Evolutionary conservation across 1,140 invertebrate genomes (phyloP), one percentile per base, ranked within the genome.

Genomic region (Drosophila pandora): DNA sequence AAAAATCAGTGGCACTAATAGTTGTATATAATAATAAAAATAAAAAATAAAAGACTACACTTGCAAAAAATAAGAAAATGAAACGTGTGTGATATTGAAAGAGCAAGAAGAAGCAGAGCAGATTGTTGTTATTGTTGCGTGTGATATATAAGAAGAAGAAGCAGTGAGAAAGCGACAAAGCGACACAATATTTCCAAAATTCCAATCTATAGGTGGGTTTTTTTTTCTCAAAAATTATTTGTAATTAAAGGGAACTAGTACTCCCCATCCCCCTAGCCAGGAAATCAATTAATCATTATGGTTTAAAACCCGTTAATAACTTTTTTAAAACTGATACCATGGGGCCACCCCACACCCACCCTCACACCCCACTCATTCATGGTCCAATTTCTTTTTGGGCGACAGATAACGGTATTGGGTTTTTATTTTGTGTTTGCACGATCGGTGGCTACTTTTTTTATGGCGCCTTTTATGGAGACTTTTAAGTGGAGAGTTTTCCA

Each of bases 61-160:
- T 60, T 2, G 10, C 8, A 32, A 70, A 74, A 79, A 60, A 53
- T 25, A 57, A 71, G 71, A 81, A 79, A 79, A 83, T 88, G 78
- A 85, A 85, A 85, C 82, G 83, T 87, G 83, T 87, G 83, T 87
- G 83, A 87, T 88, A 88, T 88, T 78, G 77, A 79, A 79, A 67
- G 67, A 88, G 79, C 55, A 67, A 71, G 82, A 69, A 65, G 67
- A 49, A 80, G 72, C 65, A 72, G 69, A 69, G 67, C 25, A 32
- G 56, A 43, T 65, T 59, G 47, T 28, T 17, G 17, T 56, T 57
- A 47, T 63, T 56, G 61, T 71, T 71, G 53, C 73, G 48, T 59
- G 72, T 76, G 72, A 68, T 75, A 74, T 56, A 76, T 49, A 17
- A 17, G 17, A 17, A 17, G 17, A 17, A 17, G 17, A 17, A 17